Evolutionary conservation across 2,888 invertebrate genomes (phyloP).

Genomic region (Plagodis pulveraria): DNA sequence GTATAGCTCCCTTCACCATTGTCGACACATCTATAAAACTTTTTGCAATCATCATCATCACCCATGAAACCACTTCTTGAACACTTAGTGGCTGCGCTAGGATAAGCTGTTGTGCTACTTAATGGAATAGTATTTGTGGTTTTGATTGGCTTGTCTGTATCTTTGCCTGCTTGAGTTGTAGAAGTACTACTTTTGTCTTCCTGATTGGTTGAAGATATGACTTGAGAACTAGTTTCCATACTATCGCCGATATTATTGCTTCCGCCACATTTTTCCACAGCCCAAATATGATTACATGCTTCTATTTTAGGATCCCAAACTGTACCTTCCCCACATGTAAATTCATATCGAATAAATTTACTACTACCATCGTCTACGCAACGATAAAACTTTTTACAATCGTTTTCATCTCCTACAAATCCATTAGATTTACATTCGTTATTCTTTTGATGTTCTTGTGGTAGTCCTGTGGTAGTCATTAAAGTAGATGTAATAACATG

Average conservation of each 20-base stretch:
- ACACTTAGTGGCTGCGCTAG: slow-evolving; percentile 42
- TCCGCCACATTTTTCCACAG: slow-evolving; percentile 56
- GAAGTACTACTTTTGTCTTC: slow-evolving; percentile 11
- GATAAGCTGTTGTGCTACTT: slow-evolving; percentile 32
- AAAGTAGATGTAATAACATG: slow-evolving; percentile 36
- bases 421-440: slow-evolving; percentile 75
- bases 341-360: slow-evolving; percentile 78
- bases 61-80: slow-evolving; percentile 86
- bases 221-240: slow-evolving; percentile 36
- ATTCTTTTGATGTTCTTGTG: slow-evolving; percentile 18
- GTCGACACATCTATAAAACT: slow-evolving; percentile 91
- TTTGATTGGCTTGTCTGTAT: slow-evolving; percentile 19
- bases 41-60: slow-evolving; percentile 88
- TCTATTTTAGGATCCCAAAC: slow-evolving; percentile 84
- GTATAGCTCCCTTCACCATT: slow-evolving; percentile 85
- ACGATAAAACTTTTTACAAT: slow-evolving; percentile 88
- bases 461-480: slow-evolving; percentile 15
- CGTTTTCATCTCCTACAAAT: slow-evolving; percentile 80
- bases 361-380: slow-evolving; percentile 83
- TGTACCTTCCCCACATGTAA: slow-evolving; percentile 85
- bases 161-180: slow-evolving; percentile 22
- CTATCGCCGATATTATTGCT: slow-evolving; percentile 29
- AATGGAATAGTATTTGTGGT: slow-evolving; percentile 12
- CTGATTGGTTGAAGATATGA: slow-evolving; percentile 13
- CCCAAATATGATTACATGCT: slow-evolving; percentile 85